Evolutionary conservation across 2,888 invertebrate genomes (phyloP).

Genomic region (Anthophora plumipes): DNA sequence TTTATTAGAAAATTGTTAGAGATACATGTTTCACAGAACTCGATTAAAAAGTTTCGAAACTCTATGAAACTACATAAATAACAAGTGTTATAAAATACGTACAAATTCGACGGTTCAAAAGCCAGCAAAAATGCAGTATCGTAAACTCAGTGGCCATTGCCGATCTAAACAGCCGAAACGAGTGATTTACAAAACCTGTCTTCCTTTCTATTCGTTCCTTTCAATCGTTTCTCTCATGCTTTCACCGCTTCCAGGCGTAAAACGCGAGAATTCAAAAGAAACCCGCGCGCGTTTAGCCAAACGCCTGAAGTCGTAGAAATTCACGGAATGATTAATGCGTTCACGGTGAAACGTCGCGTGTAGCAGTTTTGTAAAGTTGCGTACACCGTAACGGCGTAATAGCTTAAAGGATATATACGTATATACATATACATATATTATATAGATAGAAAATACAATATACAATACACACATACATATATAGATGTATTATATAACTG

Average conservation of each 20-base stretch:
- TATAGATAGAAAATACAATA: neutral
- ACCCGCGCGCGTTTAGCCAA: neutral
- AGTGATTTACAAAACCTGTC: neutral
- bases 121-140: neutral
- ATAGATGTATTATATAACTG: conserved; percentile 13
- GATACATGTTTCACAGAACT: too few species aligned
- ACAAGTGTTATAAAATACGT: neutral
- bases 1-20: too few species aligned
- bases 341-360: conserved; percentile 8
- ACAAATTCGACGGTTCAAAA: neutral
- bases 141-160: neutral
- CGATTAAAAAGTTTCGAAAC: too few species aligned
- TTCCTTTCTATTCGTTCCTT: neutral
- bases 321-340: conserved; percentile 38
- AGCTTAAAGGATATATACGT: conserved; percentile 5
- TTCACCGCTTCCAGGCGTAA: neutral
- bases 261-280: neutral
- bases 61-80: too few species aligned
- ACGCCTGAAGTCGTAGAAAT: neutral
- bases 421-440: too few species aligned
- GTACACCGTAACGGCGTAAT: conserved; percentile 7
- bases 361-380: conserved; percentile 33
- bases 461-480: neutral
- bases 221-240: neutral
- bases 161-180: neutral